A percentile compares a stretch with the other conserved stretches of the same genome.
Conservation (phyloP, 1,140 invertebrate genomes). For the Papilio aristodemus region DNA sequence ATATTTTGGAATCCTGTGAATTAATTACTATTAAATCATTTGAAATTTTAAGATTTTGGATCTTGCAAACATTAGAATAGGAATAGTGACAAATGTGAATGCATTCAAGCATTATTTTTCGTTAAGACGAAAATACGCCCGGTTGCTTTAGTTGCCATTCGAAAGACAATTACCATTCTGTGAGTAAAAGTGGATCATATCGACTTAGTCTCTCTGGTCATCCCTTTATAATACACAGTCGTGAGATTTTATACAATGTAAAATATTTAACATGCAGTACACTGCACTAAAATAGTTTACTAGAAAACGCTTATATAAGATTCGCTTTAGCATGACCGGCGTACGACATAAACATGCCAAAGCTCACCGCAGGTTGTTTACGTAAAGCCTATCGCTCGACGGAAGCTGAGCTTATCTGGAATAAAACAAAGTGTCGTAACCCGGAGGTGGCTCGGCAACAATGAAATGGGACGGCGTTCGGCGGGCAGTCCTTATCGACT, state of each 20-base stretch:
- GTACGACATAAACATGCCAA: slow-evolving; percentile 49
- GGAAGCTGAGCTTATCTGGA: slow-evolving; percentile 48
- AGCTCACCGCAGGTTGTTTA: slow-evolving; percentile 47
- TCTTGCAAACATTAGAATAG: too few species aligned
- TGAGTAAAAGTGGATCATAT: too few species aligned
- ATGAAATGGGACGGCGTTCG: slow-evolving; percentile 14
- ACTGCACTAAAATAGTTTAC: not conserved
- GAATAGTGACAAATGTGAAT: too few species aligned
- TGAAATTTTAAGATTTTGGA: too few species aligned
- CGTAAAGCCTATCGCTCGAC: slow-evolving; percentile 42
- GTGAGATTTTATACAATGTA: not conserved
- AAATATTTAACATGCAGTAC: not conserved
- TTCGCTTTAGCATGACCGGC: slow-evolving; percentile 21
- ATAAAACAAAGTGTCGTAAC: slow-evolving; percentile 44
- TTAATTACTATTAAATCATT: too few species aligned
- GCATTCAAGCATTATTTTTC: too few species aligned
- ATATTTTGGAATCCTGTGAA: too few species aligned
- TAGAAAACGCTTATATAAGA: not conserved
- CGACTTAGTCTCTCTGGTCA: too few species aligned
- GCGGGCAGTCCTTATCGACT: slow-evolving; percentile 14
- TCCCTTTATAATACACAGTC: too few species aligned
- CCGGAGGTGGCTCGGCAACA: slow-evolving; percentile 15
- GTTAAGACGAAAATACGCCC: too few species aligned
- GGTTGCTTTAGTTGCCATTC: too few species aligned
- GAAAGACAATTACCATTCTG: too few species aligned